phyloP scores from a whole-genome alignment of 2,888 invertebrate species.

The Cephus sareptanus region DNA sequence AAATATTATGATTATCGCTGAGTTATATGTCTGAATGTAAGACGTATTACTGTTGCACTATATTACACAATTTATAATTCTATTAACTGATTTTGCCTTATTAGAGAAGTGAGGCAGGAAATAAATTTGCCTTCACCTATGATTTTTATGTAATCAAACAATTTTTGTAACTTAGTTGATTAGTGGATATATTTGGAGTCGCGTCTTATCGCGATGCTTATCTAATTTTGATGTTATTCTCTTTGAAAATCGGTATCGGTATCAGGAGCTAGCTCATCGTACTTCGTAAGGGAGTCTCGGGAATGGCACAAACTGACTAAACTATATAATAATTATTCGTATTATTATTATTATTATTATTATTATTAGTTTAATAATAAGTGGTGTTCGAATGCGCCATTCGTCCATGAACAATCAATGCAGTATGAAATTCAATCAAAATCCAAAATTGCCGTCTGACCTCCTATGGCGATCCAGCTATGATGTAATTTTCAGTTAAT shows the following conservation, averaged over 20 bases:
- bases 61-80: constrained; percentile 13
- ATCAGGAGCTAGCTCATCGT: constrained; percentile 36
- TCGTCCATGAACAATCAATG: too few species aligned
- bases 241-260: constrained; percentile 5
- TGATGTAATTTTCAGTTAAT: too few species aligned
- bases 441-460: too few species aligned
- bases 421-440: too few species aligned
- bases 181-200: constrained; percentile 44
- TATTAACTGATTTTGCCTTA: constrained; percentile 25
- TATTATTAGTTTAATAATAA: too few species aligned
- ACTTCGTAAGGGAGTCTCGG: constrained; percentile 4
- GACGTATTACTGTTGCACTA: constrained; percentile 33
- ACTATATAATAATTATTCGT: too few species aligned
- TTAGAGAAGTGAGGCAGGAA: constrained; percentile 19
- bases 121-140: too few species aligned
- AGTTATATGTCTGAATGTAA: constrained; percentile 33
- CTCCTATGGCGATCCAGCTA: too few species aligned
- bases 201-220: constrained; percentile 28
- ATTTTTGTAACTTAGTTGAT: constrained; percentile 49
- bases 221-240: constrained; percentile 33
- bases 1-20: constrained; percentile 25
- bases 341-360: too few species aligned
- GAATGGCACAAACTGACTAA: neutral
- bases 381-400: too few species aligned
- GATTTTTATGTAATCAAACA: constrained; percentile 45